Evolutionary conservation across 2,888 invertebrate species (phyloP), one percentile per base, ranked within the genome.

Genomic region (Dasypolia templi): DNA sequence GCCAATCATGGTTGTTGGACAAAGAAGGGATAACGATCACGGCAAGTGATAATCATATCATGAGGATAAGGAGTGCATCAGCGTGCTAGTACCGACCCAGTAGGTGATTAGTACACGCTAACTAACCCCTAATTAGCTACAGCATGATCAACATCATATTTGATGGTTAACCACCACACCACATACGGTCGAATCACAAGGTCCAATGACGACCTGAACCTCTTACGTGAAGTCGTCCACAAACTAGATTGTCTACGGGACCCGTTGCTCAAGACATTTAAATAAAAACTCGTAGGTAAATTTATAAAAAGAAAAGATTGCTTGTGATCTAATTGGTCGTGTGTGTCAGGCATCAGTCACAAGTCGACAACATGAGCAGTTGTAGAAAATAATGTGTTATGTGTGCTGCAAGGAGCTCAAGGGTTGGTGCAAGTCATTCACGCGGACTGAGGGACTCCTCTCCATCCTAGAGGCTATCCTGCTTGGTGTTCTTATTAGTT

Each of bases 401-500:
- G 91, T 83, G 72, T 94, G 90, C 85, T 93, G 92, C 79, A 91
- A 87, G 77, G 92, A 94, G 84, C 90, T 93, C 65, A 91, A 85
- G 73, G 93, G 93, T 66, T 96, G 96, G 96, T 92, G 92, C 86
- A 90, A 88, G 82, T 92, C 96, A 2, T 96, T 95, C 86, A 96
- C 95, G 4, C 88, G 82, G 69, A 90, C 89, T 0, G 96, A 96
- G 81, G 76, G 85, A 5, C 72, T 89, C 3, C 88, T 95, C n/a
- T 81, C 91, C 1, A 39, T 91, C 17, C 55, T 94, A 44, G 92
- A 94, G 81, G 90, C 86, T 32, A 22, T 92, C 7, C 87, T 95
- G 4, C 81, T 95, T 14, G 77, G 91, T 9, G 46, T 92, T 22
- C 88, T 94, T 35, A 77, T 94, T 51, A 85, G 81, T 0, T 90